Base-by-base conservation (phyloP, 2,113 vertebrate genomes). In the Petroica traversi region DNA sequence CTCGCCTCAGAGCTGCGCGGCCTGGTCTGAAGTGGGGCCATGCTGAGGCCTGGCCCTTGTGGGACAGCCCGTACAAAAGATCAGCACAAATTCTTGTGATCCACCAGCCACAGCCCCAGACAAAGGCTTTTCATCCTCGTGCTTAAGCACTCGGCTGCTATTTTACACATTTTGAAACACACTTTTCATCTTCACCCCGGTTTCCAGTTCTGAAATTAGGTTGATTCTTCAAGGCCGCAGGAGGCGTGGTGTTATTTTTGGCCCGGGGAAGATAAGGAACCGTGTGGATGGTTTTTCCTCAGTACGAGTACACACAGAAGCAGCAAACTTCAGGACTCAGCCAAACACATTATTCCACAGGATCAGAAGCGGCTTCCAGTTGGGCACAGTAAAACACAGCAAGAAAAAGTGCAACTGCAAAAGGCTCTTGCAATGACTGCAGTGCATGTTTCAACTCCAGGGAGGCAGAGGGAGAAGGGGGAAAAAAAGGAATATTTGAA, bases 1-100 rank as follows among this genome's bases (percentile, higher is more conserved):
- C 58, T 40, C 1, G 0, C 1, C 6, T 11, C 36, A 34, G 58
- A 22, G 45, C 25, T n/a, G 10, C 12, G 5, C 5, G 0, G 2
- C 40, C 48, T 4, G 83, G 43, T 11, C n/a, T 7, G 19, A 67
- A 34, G 40, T 1, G 0, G 33, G 79, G 62, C 62, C 48, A n/a
- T n/a, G n/a, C n/a, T n/a, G n/a, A n/a, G n/a, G n/a, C n/a, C n/a
- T n/a, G n/a, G n/a, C n/a, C n/a, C n/a, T n/a, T n/a, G n/a, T n/a
- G n/a, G n/a, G n/a, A n/a, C n/a, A n/a, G n/a, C n/a, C 71, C 19
- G 1, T 10, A 49, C 71, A 63, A 57, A 62, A 66, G 48, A 67
- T 59, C 54, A 49, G 3, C 76, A 33, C 38, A 34, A 73, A 6
- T 41, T 12, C 17, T 25, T 34, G 41, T 11, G 31, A 81, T 16